A percentile compares a stretch with the other conserved stretches of the same genome.
Evolutionary conservation across 2,888 invertebrate species (phyloP).

Genomic region (Aporophyla nigra): DNA sequence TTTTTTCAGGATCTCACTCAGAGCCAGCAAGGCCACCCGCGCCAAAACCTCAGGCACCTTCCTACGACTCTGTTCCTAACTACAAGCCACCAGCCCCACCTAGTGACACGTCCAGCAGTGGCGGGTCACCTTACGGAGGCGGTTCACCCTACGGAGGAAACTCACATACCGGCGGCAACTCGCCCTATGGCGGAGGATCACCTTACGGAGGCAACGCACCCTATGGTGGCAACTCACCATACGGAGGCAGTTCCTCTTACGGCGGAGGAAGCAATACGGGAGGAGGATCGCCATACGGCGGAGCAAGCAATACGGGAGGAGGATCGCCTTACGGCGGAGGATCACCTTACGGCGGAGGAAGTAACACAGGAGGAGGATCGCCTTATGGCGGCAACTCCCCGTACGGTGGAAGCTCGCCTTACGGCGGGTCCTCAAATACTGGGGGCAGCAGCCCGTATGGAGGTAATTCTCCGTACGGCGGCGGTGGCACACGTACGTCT

Average conservation of each 20-base stretch:
- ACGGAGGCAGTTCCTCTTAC: constrained; percentile 60
- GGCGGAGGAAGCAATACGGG: constrained; percentile 60
- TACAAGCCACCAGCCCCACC: constrained; percentile 88
- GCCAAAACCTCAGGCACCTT: constrained; percentile 79
- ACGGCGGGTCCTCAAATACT: constrained; percentile 63
- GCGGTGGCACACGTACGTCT: constrained; percentile 66
- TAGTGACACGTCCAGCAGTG: constrained; percentile 63
- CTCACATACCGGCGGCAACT: constrained; percentile 56
- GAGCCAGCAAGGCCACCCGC: constrained; percentile 81
- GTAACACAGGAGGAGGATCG: constrained; percentile 58
- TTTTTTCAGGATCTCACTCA: constrained; percentile 83
- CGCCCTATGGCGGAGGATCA: constrained; percentile 69
- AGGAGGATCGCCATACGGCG: constrained; percentile 57
- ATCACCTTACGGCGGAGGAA: constrained; percentile 63
- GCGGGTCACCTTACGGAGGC: constrained; percentile 64
- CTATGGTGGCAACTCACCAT: constrained; percentile 55
- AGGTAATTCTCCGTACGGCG: constrained; percentile 65
- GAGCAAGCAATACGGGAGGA: constrained; percentile 55
- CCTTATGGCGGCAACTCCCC: constrained; percentile 60
- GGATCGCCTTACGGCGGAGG: constrained; percentile 63
- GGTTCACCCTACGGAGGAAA: constrained; percentile 69
- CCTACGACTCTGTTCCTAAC: constrained; percentile 82
- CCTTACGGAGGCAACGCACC: constrained; percentile 63
- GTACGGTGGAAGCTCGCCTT: constrained; percentile 67
- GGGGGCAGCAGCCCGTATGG: constrained; percentile 68